These are phyloP conservation scores for Druceiella hillmani DNA, from an alignment of 2,888 invertebrate species.

Conservation along the genomic window DNA sequence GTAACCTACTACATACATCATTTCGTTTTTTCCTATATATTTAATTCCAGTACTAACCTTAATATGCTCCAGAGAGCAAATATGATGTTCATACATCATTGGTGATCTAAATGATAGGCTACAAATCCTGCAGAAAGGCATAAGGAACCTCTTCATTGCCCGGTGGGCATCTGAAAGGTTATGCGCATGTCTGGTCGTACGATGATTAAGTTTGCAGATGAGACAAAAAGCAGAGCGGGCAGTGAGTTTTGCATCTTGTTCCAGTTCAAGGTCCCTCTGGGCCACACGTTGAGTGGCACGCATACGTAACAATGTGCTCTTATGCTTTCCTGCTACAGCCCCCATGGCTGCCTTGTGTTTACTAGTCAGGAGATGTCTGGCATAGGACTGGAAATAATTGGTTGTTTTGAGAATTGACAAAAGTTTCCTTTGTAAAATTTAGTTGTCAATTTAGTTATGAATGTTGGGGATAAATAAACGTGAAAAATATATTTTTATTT, in stretches of 20 bases:
- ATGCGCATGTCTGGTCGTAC: conserved; percentile 71
- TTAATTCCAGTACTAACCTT: conserved; percentile 59
- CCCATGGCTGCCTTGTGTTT: conserved; percentile 70
- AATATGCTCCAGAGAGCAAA: conserved; percentile 75
- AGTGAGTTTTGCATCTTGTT: conserved; percentile 56
- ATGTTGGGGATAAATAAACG: too few relatives aligned
- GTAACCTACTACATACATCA: too few relatives aligned
- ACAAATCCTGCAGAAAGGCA: conserved; percentile 77
- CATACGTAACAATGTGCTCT: conserved; percentile 69
- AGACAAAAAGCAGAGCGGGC: conserved; percentile 64
- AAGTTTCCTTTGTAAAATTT: background rate
- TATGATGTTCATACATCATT: conserved; percentile 80
- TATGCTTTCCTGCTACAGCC: conserved; percentile 67
- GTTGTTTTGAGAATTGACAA: conserved; percentile 4
- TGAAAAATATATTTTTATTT: too few relatives aligned
- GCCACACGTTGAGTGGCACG: conserved; percentile 73
- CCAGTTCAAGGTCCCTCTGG: conserved; percentile 72
- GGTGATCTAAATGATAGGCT: conserved; percentile 74
- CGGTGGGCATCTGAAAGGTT: conserved; percentile 75
- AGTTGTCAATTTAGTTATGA: background rate
- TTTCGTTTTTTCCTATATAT: too few relatives aligned
- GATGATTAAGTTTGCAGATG: conserved; percentile 70
- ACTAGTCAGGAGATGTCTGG: conserved; percentile 64
- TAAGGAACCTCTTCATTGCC: conserved; percentile 78
- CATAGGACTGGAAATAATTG: conserved; percentile 66